Percentiles rank a stretch among this genome's conserved stretches.
Evolutionary conservation across 1,140 invertebrate species (phyloP).

Genomic region (Lycorma delicatula): DNA sequence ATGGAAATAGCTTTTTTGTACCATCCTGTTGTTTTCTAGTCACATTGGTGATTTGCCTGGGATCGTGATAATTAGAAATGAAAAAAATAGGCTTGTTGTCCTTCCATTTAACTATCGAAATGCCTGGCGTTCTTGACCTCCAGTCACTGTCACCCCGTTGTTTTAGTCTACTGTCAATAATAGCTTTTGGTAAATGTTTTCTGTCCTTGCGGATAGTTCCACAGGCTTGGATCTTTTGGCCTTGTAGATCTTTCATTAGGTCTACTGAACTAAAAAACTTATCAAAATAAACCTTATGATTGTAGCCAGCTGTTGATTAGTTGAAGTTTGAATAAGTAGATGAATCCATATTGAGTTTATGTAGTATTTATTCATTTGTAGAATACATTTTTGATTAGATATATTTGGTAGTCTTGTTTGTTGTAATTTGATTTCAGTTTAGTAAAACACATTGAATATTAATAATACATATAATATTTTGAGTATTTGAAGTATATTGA

Average conservation of each 20-base stretch:
- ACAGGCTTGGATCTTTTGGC: neutral
- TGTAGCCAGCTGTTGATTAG: neutral
- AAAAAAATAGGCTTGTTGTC: neutral
- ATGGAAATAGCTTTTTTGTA: no score
- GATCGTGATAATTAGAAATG: neutral
- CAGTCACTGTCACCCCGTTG: constrained; percentile 1
- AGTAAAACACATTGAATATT: no score
- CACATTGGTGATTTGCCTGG: no score
- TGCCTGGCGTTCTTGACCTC: neutral
- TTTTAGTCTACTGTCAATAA: neutral
- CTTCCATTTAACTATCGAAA: neutral
- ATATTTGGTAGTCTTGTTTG: no score
- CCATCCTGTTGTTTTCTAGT: no score
- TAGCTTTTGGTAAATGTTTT: neutral
- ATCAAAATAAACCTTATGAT: neutral
- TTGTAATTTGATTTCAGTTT: no score
- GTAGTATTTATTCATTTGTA: no score
- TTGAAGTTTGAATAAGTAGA: no score
- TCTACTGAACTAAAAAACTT: constrained; percentile 1
- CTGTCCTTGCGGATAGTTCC: neutral
- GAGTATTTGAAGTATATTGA: no score
- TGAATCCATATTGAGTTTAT: no score
- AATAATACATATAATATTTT: no score
- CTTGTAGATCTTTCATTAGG: neutral
- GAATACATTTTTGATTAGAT: no score